phyloP scores from a whole-genome alignment of 2,888 invertebrate genomes.

The Troides helena region DNA sequence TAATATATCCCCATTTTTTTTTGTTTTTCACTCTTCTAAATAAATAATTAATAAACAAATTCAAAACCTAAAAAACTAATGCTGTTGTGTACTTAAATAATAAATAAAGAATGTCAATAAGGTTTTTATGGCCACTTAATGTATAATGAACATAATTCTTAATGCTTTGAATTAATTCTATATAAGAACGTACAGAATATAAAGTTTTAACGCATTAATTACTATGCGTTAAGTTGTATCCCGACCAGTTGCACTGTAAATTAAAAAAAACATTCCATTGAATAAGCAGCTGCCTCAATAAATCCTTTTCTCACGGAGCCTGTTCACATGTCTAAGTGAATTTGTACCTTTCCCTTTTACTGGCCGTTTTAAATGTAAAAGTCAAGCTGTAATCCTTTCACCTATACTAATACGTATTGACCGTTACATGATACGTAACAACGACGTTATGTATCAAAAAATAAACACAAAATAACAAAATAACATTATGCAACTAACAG shows the following conservation, averaged over 20 bases:
- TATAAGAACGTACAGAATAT: no score
- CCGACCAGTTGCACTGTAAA: not conserved
- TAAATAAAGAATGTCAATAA: no score
- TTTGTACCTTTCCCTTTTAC: constrained; percentile 46
- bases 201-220: no score
- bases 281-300: constrained; percentile 29
- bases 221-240: no score
- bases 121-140: no score
- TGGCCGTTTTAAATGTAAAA: constrained; percentile 35
- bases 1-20: no score
- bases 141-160: no score
- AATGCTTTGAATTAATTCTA: no score
- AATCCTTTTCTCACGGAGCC: constrained; percentile 38
- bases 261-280: constrained; percentile 17
- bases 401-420: constrained; percentile 24
- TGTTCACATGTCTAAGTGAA: constrained; percentile 36
- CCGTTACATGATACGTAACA: constrained; percentile 16
- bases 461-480: constrained; percentile 6
- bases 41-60: no score
- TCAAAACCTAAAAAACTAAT: no score
- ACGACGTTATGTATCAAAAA: constrained; percentile 8
- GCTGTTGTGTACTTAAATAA: no score
- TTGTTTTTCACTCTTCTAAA: no score
- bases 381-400: constrained; percentile 35
- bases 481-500: constrained; percentile 12